Evolutionary conservation across 2,113 vertebrate species (phyloP).

Genomic region (Myiozetetes cayanensis): DNA sequence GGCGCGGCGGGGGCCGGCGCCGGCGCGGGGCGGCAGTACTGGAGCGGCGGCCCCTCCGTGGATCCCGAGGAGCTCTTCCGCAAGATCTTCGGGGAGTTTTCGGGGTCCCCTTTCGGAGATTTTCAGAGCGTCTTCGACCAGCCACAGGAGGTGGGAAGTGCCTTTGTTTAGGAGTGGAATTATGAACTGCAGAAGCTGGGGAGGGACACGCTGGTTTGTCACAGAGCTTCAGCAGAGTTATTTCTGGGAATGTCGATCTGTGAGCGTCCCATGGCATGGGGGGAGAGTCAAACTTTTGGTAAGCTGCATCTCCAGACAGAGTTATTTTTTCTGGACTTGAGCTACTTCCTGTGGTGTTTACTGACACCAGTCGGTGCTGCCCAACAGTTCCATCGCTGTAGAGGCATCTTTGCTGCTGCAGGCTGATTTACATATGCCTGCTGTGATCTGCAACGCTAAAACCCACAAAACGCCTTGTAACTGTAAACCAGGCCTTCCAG

Average conservation of each 20-base stretch:
- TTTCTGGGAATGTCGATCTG: not conserved
- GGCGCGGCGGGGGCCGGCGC: conserved; percentile 67
- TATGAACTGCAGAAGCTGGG: not conserved
- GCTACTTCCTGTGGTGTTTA: not conserved
- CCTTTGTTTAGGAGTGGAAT: not conserved
- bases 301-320: not conserved
- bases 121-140: conserved; percentile 89
- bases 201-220: accelerated
- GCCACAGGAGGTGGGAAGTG: conserved; percentile 85
- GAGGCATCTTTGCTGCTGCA: not conserved
- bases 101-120: conserved; percentile 85
- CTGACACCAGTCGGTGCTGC: not conserved
- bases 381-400: accelerated
- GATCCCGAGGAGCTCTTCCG: conserved; percentile 95
- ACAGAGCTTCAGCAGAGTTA: not conserved
- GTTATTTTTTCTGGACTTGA: not conserved
- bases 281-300: not conserved
- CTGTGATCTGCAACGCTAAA: conserved; percentile 9
- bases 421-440: not conserved
- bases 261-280: accelerated
- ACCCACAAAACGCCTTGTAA: not conserved
- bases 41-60: conserved; percentile 81
- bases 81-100: conserved; percentile 96
- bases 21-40: conserved; percentile 80
- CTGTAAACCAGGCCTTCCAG: conserved; percentile 23